phyloP scores from a whole-genome alignment of 2,113 vertebrate genomes.

The Jaculus jaculus region DNA sequence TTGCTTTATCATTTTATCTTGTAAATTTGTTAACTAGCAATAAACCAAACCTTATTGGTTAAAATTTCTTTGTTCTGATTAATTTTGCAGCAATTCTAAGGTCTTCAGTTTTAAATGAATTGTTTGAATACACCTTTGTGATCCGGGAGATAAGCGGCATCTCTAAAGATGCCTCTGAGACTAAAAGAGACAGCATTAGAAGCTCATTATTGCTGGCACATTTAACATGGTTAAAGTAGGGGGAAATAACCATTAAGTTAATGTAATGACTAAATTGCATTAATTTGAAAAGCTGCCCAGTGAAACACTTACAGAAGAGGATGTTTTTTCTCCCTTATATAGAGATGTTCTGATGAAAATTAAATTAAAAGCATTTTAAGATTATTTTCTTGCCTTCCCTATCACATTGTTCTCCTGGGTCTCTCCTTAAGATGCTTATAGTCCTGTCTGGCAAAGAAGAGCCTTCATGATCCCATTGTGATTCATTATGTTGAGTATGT shows the following conservation, averaged over 20 bases:
- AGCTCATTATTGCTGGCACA: conserved; percentile 89
- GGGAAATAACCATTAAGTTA: conserved; percentile 90
- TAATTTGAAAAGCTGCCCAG: conserved; percentile 86
- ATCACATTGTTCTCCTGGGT: background rate
- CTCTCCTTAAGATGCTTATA: fast-evolving
- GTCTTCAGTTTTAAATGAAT: conserved; percentile 88
- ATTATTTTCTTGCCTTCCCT: background rate
- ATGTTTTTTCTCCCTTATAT: background rate
- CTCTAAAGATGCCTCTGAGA: conserved; percentile 90
- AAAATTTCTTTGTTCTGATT: conserved; percentile 83
- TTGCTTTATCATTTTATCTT: conserved; percentile 73
- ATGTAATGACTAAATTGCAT: conserved; percentile 90
- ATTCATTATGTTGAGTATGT: fast-evolving
- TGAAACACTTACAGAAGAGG: conserved; percentile 76
- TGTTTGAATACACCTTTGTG: conserved; percentile 91
- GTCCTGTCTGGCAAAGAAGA: fast-evolving
- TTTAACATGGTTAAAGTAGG: conserved; percentile 90
- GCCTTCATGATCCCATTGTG: fast-evolving
- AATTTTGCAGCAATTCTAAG: conserved; percentile 84
- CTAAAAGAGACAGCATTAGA: conserved; percentile 86
- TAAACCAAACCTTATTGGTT: conserved; percentile 72
- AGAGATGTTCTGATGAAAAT: conserved; percentile 56
- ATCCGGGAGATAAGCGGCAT: conserved; percentile 88
- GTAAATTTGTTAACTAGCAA: conserved; percentile 73
- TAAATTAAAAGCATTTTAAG: conserved; percentile 57